phyloP scores from a whole-genome alignment of 2,888 invertebrate species.

The Amiota mariae region DNA sequence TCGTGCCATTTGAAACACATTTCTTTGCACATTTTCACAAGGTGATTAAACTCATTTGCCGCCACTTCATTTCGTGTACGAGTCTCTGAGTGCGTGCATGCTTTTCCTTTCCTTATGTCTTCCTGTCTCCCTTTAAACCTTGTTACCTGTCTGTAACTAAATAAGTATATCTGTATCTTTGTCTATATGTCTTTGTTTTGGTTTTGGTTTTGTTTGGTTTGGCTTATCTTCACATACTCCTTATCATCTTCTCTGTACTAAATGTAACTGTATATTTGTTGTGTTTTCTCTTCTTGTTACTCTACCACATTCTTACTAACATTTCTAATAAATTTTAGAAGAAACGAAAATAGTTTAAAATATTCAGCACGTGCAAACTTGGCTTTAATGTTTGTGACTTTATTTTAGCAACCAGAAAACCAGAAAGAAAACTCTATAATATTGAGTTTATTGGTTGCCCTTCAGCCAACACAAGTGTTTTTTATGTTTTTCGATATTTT shows the following conservation, averaged over 20 bases:
- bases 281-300: neutral
- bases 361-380: conserved; percentile 61
- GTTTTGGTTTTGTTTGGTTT: neutral
- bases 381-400: conserved; percentile 22
- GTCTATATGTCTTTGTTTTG: neutral
- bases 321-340: conserved; percentile 49
- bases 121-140: neutral
- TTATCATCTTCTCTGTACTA: neutral
- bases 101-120: neutral
- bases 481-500: conserved; percentile 15
- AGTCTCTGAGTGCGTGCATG: neutral
- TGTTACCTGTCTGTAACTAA: neutral
- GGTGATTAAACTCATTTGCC: conserved; percentile 24
- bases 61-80: conserved; percentile 11
- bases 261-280: neutral
- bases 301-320: conserved; percentile 28
- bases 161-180: neutral
- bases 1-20: conserved; percentile 35
- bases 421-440: no score
- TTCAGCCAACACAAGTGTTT: conserved; percentile 3
- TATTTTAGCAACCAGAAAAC: no score
- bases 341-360: conserved; percentile 57
- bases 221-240: neutral
- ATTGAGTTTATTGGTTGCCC: neutral
- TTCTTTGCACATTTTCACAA: conserved; percentile 24